Conservation (phyloP, 2,797 vertebrate species). For the Centropyge bicolor region DNA sequence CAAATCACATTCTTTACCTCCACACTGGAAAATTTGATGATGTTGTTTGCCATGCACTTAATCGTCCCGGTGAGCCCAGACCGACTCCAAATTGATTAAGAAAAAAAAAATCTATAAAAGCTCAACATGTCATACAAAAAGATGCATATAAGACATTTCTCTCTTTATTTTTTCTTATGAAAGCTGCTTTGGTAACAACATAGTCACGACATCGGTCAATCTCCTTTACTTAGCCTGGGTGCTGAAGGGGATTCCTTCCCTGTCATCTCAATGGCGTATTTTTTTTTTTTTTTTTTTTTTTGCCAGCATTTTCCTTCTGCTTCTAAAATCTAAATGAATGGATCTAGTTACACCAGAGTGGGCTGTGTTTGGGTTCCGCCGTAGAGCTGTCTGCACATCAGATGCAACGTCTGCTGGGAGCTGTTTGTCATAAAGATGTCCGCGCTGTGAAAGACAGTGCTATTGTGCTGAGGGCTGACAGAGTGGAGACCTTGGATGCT, state of each 20-base stretch:
- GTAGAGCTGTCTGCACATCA: slow-evolving; percentile 74
- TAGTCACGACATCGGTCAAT: slow-evolving; percentile 93
- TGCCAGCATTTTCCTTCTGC: slow-evolving; percentile 65
- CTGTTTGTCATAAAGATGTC: slow-evolving; percentile 98
- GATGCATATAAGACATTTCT: slow-evolving; percentile 98
- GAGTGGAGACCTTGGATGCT: slow-evolving; percentile 93
- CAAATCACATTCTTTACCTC: slow-evolving; percentile 57
- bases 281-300: slow-evolving; percentile 37
- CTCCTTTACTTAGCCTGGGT: slow-evolving; percentile 86
- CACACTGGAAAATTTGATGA: slow-evolving; percentile 49
- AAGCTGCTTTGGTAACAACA: slow-evolving; percentile 99
- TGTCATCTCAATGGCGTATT: slow-evolving; percentile 64
- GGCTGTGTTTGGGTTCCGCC: slow-evolving; percentile 69
- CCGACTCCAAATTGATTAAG: slow-evolving; percentile 87
- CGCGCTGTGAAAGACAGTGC: slow-evolving; percentile 97
- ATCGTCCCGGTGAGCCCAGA: slow-evolving; percentile 81
- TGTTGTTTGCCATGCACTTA: slow-evolving; percentile 76
- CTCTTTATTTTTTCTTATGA: slow-evolving; percentile 85
- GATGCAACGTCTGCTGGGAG: slow-evolving; percentile 82
- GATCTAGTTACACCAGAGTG: slow-evolving; percentile 84
- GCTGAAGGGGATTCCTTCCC: slow-evolving; percentile 87
- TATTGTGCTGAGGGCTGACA: slow-evolving; percentile 98
- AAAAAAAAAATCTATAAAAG: slow-evolving; percentile 96
- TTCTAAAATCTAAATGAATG: slow-evolving; percentile 84
- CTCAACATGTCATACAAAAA: slow-evolving; percentile 98